These are phyloP conservation scores for Henicopernis longicauda DNA, from an alignment of 2,113 vertebrate species.

Conservation along the genomic window DNA sequence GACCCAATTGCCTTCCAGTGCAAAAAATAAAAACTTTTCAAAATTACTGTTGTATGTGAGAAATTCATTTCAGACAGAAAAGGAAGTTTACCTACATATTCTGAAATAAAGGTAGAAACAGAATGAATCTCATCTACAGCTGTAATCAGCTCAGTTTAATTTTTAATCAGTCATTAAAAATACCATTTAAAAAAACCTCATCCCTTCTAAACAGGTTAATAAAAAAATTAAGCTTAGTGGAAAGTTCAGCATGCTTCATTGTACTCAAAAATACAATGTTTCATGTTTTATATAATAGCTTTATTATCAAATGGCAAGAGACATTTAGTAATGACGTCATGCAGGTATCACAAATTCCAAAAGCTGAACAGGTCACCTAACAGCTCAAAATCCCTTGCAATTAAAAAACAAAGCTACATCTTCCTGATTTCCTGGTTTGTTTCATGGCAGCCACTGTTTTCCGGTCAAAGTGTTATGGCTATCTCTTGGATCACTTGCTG, in stretches of 20 bases:
- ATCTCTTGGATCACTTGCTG: background rate
- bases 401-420: background rate
- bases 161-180: background rate
- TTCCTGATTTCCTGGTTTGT: background rate
- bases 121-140: background rate
- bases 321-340: background rate
- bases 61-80: background rate
- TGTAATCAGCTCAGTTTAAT: background rate
- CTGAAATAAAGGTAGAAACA: background rate
- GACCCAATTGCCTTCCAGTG: background rate
- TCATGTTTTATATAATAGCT: constrained; percentile 1
- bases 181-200: background rate
- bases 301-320: constrained; percentile 52
- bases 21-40: background rate
- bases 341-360: background rate
- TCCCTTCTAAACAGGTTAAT: background rate
- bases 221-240: background rate
- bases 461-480: background rate
- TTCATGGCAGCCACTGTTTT: background rate
- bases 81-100: background rate
- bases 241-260: background rate
- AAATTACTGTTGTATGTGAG: background rate
- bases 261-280: background rate
- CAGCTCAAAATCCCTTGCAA: background rate
- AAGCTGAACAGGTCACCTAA: background rate